Percentiles rank a stretch among this genome's conserved stretches.
Conservation (phyloP, 1,140 invertebrate species). For the Drosophila aff. region DNA sequence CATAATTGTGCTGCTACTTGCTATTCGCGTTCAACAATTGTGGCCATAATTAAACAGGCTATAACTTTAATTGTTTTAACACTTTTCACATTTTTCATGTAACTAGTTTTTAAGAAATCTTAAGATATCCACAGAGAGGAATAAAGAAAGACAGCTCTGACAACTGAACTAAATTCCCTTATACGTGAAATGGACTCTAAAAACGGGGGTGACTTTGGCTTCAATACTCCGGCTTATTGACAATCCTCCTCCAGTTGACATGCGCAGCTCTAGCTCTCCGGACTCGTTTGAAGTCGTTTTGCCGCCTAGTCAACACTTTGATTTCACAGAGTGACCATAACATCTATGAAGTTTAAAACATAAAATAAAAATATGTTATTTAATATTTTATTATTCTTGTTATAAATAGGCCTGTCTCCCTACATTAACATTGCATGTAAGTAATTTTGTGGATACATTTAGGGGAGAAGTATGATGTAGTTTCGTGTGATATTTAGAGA, state of each 20-base stretch:
- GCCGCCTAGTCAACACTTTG: conserved; percentile 3
- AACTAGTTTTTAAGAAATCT: conserved; percentile 20
- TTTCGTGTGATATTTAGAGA: neutral
- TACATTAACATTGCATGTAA: neutral
- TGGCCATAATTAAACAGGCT: conserved; percentile 11
- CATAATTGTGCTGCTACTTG: conserved; percentile 13
- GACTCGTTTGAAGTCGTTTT: conserved; percentile 16
- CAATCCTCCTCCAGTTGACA: conserved; percentile 29
- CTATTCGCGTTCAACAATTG: neutral
- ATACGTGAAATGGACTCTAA: conserved; percentile 45
- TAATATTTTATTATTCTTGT: neutral
- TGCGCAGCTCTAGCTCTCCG: conserved; percentile 24
- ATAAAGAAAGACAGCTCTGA: conserved; percentile 73
- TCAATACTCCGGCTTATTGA: conserved; percentile 30
- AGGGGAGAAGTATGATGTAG: neutral
- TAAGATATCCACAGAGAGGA: conserved; percentile 53
- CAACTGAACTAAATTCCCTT: conserved; percentile 81
- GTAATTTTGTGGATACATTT: neutral
- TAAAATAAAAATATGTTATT: no score
- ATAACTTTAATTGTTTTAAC: neutral
- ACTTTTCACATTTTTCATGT: conserved; percentile 24
- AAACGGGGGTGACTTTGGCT: conserved; percentile 41
- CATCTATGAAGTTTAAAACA: neutral
- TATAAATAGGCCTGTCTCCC: neutral
- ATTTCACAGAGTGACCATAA: neutral